Evolutionary conservation across 2,113 vertebrate species (phyloP).

Genomic region (Channa maculata): DNA sequence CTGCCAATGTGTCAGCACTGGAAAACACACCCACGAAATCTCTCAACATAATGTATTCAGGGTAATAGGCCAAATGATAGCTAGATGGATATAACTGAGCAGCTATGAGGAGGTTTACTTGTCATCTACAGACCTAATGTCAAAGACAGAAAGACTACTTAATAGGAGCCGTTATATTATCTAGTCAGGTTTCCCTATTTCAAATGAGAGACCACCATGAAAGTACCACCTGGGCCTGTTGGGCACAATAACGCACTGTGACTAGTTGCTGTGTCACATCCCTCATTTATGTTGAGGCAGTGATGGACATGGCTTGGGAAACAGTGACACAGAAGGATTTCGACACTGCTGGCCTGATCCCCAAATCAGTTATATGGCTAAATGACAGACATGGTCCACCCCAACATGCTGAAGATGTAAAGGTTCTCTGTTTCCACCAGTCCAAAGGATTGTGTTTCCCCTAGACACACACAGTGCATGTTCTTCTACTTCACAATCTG

Average conservation of each 20-base stretch:
- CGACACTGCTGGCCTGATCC: constrained; percentile 44
- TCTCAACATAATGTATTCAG: constrained; percentile 36
- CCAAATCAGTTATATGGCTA: constrained; percentile 38
- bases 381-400: constrained; percentile 52
- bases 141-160: constrained; percentile 34
- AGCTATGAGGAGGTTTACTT: constrained; percentile 45
- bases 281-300: constrained; percentile 42
- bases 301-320: constrained; percentile 51
- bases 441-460: constrained; percentile 11
- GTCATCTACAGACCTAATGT: constrained; percentile 55
- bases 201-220: constrained; percentile 59
- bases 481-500: not conserved
- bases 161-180: constrained; percentile 45
- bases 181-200: constrained; percentile 9
- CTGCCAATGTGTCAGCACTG: constrained; percentile 63
- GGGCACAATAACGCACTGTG: constrained; percentile 53
- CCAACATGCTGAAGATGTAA: constrained; percentile 24
- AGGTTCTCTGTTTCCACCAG: constrained; percentile 25
- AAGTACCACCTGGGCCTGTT: constrained; percentile 58
- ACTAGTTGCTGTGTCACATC: constrained; percentile 27
- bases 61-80: constrained; percentile 62
- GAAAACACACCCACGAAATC: constrained; percentile 20
- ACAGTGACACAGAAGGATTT: constrained; percentile 34
- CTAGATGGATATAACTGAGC: constrained; percentile 50
- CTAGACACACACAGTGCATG: constrained; percentile 5